Base-by-base conservation (phyloP, 2,113 vertebrate species). In the Ancistrus triradiatus region DNA sequence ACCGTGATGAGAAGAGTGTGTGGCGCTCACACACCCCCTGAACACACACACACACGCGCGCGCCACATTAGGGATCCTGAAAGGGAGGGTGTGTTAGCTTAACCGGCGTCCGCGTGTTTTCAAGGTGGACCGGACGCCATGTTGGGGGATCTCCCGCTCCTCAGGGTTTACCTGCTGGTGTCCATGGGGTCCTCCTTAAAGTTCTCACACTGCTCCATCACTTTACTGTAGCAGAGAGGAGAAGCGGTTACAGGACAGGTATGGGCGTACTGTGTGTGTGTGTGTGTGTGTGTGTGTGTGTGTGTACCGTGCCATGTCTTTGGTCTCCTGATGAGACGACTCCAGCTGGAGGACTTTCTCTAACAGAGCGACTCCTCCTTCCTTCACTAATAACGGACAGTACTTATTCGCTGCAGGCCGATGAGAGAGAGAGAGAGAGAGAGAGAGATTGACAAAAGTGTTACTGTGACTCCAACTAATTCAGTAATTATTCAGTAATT, bases 181-280 rank as follows among this genome's bases (percentile, higher is more conserved):
- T 98, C 95, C 95, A 98, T 98, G 71, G 91, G 92, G 80, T 95
- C 92, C 66, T 98, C 94, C 83, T 92, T 95, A 85, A 94, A 98
- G 86, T 83, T 94, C 80, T 90, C 88, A 85, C 95, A 98, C 74
- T 93, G 93, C 74, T 94, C 92, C 79, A 94, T 94, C 68, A 98
- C 95, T 85, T 95, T 96, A 78, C 95, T 98, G 85, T 14, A 73
- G 74, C 74, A 67, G 77, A 55, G 10, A 28, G 9, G 40, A 69
- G 10, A 7, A 37, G 8, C 55, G 1, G 22, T 10, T 10, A 6
- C 1, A 40, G 37, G 9, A 14, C 13, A 3, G 1, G 14, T 15
- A 5, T 14, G 13, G 13, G 38, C n/a, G 35, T 37, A 15, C 27
- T 59, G 13, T 44, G 27, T 56, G 24, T 25, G 35, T 50, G 59